phyloP scores from a whole-genome alignment of 2,113 vertebrate species.

The Columba janthina region DNA sequence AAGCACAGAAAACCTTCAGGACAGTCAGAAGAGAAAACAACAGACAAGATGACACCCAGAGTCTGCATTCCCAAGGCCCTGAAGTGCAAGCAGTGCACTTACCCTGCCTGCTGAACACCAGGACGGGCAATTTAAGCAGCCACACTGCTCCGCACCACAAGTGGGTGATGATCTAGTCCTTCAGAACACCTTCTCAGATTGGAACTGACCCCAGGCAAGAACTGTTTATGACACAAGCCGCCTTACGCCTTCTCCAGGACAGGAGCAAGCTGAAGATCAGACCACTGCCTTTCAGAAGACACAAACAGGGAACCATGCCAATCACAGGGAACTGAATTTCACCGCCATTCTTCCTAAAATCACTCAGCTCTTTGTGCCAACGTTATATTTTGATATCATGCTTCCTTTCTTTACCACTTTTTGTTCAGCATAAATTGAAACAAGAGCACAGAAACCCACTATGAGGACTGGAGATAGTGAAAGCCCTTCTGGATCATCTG shows the following conservation, averaged over 20 bases:
- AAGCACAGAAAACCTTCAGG: not conserved
- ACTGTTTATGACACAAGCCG: not conserved
- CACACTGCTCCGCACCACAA: not conserved
- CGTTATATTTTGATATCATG: not conserved
- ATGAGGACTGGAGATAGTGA: not conserved
- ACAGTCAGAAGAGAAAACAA: not conserved
- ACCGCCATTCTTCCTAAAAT: not conserved
- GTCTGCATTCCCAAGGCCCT: not conserved
- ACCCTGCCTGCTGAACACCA: not conserved
- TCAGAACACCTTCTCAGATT: not conserved
- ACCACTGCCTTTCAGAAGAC: not conserved
- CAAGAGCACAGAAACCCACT: not conserved
- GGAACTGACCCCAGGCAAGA: not conserved
- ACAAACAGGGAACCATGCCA: not conserved
- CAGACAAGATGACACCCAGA: not conserved
- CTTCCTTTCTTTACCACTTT: not conserved
- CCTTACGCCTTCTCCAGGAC: not conserved
- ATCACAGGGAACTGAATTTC: not conserved
- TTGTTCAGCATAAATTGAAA: not conserved
- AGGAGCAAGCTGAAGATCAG: not conserved
- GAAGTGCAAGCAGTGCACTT: not conserved
- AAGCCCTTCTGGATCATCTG: conserved; percentile 20
- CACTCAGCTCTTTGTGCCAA: not conserved
- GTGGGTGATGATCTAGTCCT: not conserved
- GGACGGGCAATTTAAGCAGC: not conserved